phyloP scores from a whole-genome alignment of 2,113 vertebrate genomes.

The Pagrus major region DNA sequence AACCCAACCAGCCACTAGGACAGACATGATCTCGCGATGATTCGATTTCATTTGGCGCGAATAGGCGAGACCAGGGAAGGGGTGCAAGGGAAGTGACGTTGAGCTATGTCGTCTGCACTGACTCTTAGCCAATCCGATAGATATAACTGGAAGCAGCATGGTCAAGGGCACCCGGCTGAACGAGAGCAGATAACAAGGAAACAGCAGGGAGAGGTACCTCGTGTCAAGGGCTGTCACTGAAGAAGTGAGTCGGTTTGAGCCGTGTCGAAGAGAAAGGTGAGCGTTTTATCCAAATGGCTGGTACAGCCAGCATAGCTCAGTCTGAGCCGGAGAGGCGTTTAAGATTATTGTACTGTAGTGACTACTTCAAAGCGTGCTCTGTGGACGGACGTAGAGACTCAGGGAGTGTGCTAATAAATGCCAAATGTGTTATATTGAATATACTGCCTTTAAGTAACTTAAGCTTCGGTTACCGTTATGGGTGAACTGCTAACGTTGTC shows the following conservation, averaged over 20 bases:
- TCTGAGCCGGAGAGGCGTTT: not conserved
- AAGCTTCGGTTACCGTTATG: rapidly evolving
- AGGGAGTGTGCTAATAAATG: not conserved
- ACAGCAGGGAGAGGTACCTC: not conserved
- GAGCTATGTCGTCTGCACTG: rapidly evolving
- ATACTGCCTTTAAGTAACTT: not conserved
- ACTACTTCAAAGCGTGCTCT: not conserved
- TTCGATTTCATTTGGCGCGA: not conserved
- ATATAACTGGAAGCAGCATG: slow-evolving; percentile 24
- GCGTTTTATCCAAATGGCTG: not conserved
- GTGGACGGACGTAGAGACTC: too few species aligned
- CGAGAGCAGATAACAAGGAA: not conserved
- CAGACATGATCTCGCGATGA: not conserved
- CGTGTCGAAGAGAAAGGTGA: slow-evolving; percentile 56
- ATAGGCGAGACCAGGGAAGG: too few species aligned
- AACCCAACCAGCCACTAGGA: too few species aligned
- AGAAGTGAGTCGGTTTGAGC: not conserved
- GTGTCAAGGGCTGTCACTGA: slow-evolving; percentile 21
- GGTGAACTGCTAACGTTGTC: not conserved
- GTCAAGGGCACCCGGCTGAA: slow-evolving; percentile 46
- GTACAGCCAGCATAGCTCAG: not conserved
- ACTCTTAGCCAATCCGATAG: not conserved
- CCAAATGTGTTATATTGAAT: not conserved
- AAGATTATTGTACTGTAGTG: not conserved
- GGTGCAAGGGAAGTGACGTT: slow-evolving; percentile 45